Evolutionary conservation across 2,113 vertebrate genomes (phyloP).

Genomic region (Chloroceryle aenea): DNA sequence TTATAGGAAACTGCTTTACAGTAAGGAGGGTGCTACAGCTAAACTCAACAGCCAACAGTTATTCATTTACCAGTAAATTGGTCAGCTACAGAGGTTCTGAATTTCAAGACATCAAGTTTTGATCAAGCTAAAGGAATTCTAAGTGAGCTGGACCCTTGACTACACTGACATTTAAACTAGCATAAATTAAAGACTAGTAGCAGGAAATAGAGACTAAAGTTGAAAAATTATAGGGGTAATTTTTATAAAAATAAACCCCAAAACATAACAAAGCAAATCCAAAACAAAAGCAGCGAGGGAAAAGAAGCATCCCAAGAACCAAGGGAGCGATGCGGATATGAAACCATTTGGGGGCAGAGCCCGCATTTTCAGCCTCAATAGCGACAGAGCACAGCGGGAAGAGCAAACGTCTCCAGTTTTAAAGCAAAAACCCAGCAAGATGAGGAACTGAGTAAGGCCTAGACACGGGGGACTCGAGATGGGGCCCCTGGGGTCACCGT

Average conservation of each 20-base stretch:
- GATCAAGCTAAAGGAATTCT: background rate
- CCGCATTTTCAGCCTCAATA: accelerated
- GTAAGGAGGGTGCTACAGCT: background rate
- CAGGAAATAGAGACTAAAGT: background rate
- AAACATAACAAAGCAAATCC: too few relatives aligned
- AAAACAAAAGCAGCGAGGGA: too few relatives aligned
- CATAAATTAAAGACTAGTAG: background rate
- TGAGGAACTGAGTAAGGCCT: accelerated
- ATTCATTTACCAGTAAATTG: background rate
- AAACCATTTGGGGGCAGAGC: accelerated
- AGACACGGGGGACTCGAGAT: accelerated
- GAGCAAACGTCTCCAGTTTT: accelerated
- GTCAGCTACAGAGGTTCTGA: background rate
- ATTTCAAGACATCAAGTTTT: background rate
- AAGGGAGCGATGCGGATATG: accelerated
- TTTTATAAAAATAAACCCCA: background rate
- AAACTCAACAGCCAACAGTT: background rate
- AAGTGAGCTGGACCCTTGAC: background rate
- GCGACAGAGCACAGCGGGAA: accelerated
- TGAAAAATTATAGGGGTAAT: accelerated
- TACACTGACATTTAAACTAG: accelerated
- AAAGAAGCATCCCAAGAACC: background rate
- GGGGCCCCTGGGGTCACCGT: accelerated
- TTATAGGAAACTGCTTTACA: background rate
- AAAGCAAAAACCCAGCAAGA: background rate